Evolutionary conservation across 2,797 vertebrate species (phyloP).

Genomic region (Poecilia velifera): DNA sequence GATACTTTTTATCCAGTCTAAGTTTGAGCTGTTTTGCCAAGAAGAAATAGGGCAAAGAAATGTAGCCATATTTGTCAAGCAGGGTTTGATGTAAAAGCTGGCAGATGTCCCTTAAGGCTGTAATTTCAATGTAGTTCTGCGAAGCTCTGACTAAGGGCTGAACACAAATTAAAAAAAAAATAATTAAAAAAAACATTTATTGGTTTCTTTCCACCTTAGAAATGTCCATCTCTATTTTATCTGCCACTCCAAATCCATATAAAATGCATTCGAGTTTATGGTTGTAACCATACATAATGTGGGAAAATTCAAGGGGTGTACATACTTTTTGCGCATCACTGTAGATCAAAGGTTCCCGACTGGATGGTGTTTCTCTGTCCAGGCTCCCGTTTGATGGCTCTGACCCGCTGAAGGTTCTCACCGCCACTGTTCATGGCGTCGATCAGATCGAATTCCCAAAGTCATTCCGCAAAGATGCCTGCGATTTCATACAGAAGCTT

Average conservation of each 20-base stretch:
- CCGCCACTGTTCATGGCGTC: conserved; percentile 73
- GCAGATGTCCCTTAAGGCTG: neutral
- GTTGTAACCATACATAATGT: neutral
- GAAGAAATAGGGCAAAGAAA: neutral
- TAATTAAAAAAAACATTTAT: neutral
- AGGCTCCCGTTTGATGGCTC: conserved; percentile 78
- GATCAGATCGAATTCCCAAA: conserved; percentile 80
- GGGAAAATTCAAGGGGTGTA: neutral
- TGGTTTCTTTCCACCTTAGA: neutral
- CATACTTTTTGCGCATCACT: neutral
- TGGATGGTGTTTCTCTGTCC: conserved; percentile 22
- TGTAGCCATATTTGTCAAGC: neutral
- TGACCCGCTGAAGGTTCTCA: conserved; percentile 73
- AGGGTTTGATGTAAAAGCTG: neutral
- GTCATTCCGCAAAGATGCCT: conserved; percentile 74
- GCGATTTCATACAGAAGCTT: conserved; percentile 79
- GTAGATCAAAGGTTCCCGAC: conserved; percentile 5
- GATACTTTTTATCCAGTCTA: neutral
- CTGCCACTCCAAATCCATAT: neutral
- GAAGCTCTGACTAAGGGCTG: neutral
- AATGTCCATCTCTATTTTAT: neutral
- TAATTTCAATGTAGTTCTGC: neutral
- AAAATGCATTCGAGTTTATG: neutral
- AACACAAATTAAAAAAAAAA: neutral
- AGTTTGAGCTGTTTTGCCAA: neutral